Evolutionary conservation across 2,888 invertebrate species (phyloP).

Genomic region (Callimorpha dominula): DNA sequence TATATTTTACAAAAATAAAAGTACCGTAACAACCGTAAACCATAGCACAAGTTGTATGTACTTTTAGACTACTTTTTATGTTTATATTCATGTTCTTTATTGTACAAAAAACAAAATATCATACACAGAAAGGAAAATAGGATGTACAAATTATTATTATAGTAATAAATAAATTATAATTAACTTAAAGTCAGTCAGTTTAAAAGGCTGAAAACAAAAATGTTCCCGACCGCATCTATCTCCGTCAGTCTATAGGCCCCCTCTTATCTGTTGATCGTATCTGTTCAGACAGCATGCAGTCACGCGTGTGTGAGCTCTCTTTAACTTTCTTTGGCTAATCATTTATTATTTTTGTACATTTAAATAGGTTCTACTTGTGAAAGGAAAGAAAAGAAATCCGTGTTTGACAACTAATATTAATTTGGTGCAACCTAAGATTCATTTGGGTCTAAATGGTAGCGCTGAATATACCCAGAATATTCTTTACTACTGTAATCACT

Average conservation of each 20-base stretch:
- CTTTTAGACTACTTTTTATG: too few species aligned
- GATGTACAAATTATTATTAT: background rate
- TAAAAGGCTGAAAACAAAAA: conserved; percentile 4
- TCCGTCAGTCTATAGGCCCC: conserved; percentile 31
- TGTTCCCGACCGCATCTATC: conserved; percentile 25
- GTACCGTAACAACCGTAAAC: too few species aligned
- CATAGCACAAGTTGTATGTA: too few species aligned
- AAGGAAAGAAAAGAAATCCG: background rate
- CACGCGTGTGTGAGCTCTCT: conserved; percentile 63
- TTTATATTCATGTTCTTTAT: too few species aligned
- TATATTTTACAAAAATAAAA: too few species aligned
- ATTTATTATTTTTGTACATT: conserved; percentile 48
- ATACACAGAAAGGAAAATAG: background rate
- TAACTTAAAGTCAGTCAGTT: background rate
- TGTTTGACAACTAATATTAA: background rate
- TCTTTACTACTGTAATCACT: too few species aligned
- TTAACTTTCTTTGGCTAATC: conserved; percentile 60
- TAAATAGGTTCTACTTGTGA: conserved; percentile 17
- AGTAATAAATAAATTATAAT: background rate
- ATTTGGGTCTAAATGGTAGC: background rate
- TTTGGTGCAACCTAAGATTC: background rate
- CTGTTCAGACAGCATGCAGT: conserved; percentile 63
- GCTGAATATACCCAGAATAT: background rate
- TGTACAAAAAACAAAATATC: too few species aligned
- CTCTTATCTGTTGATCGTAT: conserved; percentile 61